Percentiles rank a stretch among this genome's conserved stretches.
These are phyloP conservation scores for Rhagologus leucostigma DNA, from an alignment of 2,113 vertebrate species.

Conservation along the genomic window DNA sequence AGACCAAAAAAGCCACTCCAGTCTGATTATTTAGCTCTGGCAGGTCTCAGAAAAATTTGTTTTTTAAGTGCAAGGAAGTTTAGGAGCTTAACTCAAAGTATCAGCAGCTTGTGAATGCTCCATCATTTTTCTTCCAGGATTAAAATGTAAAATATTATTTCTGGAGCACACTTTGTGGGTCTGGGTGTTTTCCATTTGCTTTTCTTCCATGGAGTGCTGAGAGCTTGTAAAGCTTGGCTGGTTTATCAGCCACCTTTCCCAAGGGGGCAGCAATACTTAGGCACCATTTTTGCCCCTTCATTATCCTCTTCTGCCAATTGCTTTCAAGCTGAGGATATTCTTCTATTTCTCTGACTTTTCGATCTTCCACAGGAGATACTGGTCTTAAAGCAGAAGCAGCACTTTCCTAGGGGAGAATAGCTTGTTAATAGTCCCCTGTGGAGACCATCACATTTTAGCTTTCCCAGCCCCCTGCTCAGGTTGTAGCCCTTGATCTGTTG, in stretches of 20 bases:
- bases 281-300: not conserved
- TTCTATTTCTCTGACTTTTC: slow-evolving; percentile 9
- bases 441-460: not conserved
- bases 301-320: not conserved
- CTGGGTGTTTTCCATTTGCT: not conserved
- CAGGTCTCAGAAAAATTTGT: not conserved
- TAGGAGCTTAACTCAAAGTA: not conserved
- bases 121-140: not conserved
- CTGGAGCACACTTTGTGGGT: not conserved
- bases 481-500: not conserved
- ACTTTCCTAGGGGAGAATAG: not conserved
- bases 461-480: not conserved
- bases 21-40: not conserved
- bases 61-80: not conserved
- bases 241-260: not conserved
- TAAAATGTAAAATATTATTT: not conserved
- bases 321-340: not conserved
- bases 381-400: not conserved
- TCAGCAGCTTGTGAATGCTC: not conserved
- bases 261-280: not conserved
- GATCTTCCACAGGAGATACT: not conserved
- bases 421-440: not conserved
- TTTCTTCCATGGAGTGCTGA: not conserved
- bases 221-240: not conserved
- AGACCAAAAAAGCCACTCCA: not conserved